phyloP scores from a whole-genome alignment of 2,797 vertebrate species.

The Kryptolebias ocellatus region DNA sequence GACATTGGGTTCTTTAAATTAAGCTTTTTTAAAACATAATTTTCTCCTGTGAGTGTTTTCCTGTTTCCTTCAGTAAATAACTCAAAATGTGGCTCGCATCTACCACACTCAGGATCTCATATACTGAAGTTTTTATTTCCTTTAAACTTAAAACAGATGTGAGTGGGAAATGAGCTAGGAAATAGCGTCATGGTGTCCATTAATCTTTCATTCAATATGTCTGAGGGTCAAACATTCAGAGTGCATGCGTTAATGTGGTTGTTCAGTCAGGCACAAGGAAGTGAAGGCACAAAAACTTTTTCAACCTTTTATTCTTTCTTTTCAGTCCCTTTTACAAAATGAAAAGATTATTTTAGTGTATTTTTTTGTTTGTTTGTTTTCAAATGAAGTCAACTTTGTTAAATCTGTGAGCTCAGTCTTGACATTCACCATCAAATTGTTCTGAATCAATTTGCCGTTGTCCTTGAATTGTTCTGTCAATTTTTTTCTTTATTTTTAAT shows the following conservation, averaged over 20 bases:
- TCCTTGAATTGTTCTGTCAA: too few species aligned
- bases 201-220: conserved; percentile 43
- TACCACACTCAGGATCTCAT: conserved; percentile 35
- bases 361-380: conserved; percentile 25
- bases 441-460: too few species aligned
- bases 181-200: conserved; percentile 51
- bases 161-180: conserved; percentile 57
- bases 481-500: not conserved
- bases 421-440: conserved; percentile 21
- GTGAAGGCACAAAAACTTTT: conserved; percentile 42
- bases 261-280: conserved; percentile 34
- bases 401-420: conserved; percentile 24
- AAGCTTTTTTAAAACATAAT: conserved; percentile 29
- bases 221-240: conserved; percentile 28
- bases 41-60: conserved; percentile 27
- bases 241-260: conserved; percentile 40
- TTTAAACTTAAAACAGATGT: conserved; percentile 65
- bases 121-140: conserved; percentile 32
- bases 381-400: conserved; percentile 49
- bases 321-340: conserved; percentile 32
- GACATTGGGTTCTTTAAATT: conserved; percentile 33
- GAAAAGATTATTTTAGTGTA: conserved; percentile 55
- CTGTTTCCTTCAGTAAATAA: conserved; percentile 43
- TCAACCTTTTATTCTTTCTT: conserved; percentile 32
- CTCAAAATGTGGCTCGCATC: conserved; percentile 32